Conservation (phyloP, 1,140 invertebrate species). For the Apis mellifera region DNA sequence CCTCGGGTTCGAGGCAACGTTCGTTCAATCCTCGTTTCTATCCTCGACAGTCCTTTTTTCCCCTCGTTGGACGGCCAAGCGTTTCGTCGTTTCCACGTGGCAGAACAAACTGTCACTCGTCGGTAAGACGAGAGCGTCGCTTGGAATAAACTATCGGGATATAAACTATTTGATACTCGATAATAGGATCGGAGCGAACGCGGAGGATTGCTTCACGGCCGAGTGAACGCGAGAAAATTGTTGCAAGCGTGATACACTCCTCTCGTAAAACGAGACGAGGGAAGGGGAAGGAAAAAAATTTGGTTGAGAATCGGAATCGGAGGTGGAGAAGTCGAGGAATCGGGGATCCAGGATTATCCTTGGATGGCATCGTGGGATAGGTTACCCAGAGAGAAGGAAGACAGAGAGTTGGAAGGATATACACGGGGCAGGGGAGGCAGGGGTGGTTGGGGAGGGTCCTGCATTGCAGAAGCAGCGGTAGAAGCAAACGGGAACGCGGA, state of each 20-base stretch:
- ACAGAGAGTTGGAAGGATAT: constrained; percentile 33
- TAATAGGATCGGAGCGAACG: background rate
- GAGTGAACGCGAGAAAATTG: background rate
- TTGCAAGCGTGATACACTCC: background rate
- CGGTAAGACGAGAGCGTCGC: no score
- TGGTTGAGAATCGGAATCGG: background rate
- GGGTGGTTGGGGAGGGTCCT: background rate
- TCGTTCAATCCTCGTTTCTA: background rate
- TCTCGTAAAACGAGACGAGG: background rate
- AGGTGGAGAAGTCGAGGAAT: constrained; percentile 18
- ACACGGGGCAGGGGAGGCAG: background rate
- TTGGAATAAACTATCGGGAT: background rate
- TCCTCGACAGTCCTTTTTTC: background rate
- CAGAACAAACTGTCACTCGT: background rate
- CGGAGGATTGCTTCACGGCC: no score
- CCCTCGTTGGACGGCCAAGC: no score
- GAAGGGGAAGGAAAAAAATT: background rate
- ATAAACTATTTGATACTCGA: background rate
- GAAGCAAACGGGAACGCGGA: constrained; percentile 36
- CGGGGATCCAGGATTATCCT: constrained; percentile 64
- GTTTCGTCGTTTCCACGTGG: no score
- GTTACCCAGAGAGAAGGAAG: constrained; percentile 34
- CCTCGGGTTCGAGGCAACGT: background rate
- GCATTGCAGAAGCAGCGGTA: constrained; percentile 53
- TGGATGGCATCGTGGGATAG: constrained; percentile 48